These are phyloP conservation scores for Arctia plantaginis DNA, from an alignment of 2,888 invertebrate species.

Conservation along the genomic window DNA sequence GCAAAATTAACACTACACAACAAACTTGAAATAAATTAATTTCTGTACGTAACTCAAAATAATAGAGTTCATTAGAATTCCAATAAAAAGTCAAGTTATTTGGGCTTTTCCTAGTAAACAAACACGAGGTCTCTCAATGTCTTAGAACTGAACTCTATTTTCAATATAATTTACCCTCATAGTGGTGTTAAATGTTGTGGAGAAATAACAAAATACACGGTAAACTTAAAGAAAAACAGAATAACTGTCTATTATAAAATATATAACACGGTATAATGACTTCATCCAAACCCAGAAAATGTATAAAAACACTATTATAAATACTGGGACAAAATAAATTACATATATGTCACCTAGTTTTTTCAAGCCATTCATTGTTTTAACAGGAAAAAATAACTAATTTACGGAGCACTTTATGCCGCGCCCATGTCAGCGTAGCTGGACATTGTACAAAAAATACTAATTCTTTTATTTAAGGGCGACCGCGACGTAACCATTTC, in stretches of 20 bases:
- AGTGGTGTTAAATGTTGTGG: background rate
- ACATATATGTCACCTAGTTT: conserved; percentile 12
- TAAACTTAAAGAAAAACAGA: background rate
- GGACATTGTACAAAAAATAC: conserved; percentile 47
- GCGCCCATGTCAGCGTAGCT: conserved; percentile 6
- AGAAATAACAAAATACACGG: background rate
- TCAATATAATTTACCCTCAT: background rate
- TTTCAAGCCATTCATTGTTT: conserved; percentile 16
- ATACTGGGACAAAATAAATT: conserved; percentile 5
- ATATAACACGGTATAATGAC: background rate
- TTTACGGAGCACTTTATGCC: conserved; percentile 17
- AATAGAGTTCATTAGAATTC: background rate
- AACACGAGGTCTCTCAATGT: background rate
- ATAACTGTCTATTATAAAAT: background rate
- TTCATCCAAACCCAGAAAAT: background rate
- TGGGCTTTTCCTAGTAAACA: background rate
- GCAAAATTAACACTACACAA: too few species aligned
- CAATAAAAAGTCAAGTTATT: background rate
- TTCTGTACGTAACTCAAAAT: background rate
- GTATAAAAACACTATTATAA: conserved; percentile 1
- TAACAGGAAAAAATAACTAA: conserved; percentile 17
- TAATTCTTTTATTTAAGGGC: conserved; percentile 24
- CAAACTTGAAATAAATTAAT: too few species aligned
- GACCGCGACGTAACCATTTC: conserved; percentile 19
- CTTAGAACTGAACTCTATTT: background rate